phyloP scores from a whole-genome alignment of 2,888 invertebrate genomes.

The Lasioglossum lativentre region DNA sequence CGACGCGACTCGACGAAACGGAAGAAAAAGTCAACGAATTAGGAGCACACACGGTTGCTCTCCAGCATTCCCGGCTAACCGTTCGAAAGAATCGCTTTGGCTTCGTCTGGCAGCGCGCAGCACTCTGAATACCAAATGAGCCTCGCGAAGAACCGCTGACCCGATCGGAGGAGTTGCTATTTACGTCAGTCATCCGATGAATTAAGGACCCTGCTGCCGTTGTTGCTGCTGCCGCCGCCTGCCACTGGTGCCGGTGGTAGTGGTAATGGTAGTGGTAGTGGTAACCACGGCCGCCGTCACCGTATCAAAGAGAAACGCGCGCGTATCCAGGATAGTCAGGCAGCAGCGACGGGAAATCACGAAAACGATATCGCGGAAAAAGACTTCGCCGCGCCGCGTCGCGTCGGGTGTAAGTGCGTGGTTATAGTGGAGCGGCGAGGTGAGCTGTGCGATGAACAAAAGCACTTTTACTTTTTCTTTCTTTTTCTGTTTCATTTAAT shows the following conservation, averaged over 20 bases:
- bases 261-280: background rate
- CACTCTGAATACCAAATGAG: slow-evolving; percentile 78
- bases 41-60: slow-evolving; percentile 67
- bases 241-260: background rate
- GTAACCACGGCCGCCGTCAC: too few species aligned
- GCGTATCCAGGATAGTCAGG: too few species aligned
- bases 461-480: too few species aligned
- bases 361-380: background rate
- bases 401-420: too few species aligned
- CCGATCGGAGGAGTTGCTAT: slow-evolving; percentile 76
- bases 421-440: too few species aligned
- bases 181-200: slow-evolving; percentile 79
- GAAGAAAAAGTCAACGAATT: slow-evolving; percentile 70
- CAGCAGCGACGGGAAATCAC: background rate
- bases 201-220: slow-evolving; percentile 69
- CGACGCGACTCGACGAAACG: background rate
- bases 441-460: too few species aligned
- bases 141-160: slow-evolving; percentile 75
- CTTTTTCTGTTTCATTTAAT: too few species aligned
- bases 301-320: background rate
- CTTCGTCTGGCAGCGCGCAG: slow-evolving; percentile 71
- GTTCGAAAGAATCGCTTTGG: slow-evolving; percentile 77
- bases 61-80: slow-evolving; percentile 64
- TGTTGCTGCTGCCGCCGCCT: background rate
- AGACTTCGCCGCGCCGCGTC: too few species aligned